Conservation (phyloP, 2,888 invertebrate genomes). For the Euphydryas editha region DNA sequence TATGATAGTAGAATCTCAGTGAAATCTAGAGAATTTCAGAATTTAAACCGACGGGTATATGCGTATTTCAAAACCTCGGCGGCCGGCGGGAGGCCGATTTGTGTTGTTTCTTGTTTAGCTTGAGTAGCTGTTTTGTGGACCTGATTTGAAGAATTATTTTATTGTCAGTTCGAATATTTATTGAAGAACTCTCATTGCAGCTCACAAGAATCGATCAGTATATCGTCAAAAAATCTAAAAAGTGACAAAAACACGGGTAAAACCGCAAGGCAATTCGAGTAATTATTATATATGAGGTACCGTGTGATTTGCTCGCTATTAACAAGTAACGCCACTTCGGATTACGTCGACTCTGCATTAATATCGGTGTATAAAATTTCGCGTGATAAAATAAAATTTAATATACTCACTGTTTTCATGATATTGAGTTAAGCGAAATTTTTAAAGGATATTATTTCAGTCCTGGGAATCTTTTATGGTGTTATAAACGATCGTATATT, state of each 20-base stretch:
- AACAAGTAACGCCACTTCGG: constrained; percentile 15
- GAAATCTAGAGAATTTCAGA: too few species aligned
- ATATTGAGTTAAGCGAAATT: constrained; percentile 14
- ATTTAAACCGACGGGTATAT: too few species aligned
- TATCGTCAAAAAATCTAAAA: too few species aligned
- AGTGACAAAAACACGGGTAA: background rate
- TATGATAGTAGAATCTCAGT: too few species aligned
- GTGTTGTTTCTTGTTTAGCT: too few species aligned
- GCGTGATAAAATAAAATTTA: constrained; percentile 25
- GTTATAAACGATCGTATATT: constrained; percentile 23
- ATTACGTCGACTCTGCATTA: constrained; percentile 18
- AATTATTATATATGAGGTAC: background rate
- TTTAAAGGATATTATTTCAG: constrained; percentile 24
- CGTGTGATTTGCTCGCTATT: constrained; percentile 10
- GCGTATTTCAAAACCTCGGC: too few species aligned
- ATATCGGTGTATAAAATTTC: constrained; percentile 22
- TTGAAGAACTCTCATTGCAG: too few species aligned
- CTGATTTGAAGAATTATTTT: too few species aligned
- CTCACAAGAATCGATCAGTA: too few species aligned
- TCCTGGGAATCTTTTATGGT: constrained; percentile 23
- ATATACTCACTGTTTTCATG: constrained; percentile 20
- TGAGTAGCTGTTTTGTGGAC: too few species aligned
- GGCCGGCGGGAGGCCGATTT: too few species aligned
- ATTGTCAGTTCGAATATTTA: too few species aligned
- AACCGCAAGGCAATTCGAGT: background rate